Conservation (phyloP, 2,797 vertebrate genomes). For the Galagoides demidoff region DNA sequence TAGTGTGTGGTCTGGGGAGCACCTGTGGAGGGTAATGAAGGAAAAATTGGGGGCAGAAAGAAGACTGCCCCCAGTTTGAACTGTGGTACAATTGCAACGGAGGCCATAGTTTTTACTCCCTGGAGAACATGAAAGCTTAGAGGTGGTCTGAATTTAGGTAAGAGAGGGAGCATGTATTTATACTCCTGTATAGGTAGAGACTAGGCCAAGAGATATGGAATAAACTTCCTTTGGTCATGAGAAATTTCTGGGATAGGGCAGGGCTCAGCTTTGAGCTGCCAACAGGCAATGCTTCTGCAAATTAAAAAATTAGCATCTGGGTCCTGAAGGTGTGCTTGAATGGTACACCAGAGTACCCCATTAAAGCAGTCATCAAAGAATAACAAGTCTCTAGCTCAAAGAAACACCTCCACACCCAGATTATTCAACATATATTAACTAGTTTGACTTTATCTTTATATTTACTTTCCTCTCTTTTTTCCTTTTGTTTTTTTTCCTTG, state of each 20-base stretch:
- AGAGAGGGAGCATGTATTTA: background rate
- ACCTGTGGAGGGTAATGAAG: fast-evolving
- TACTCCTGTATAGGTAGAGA: too few species aligned
- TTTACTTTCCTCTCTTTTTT: background rate
- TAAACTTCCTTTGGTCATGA: background rate
- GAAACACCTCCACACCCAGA: background rate
- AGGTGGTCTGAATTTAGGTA: background rate
- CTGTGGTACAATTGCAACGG: background rate
- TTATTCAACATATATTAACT: background rate
- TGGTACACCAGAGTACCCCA: background rate
- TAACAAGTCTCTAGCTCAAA: background rate
- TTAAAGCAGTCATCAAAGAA: too few species aligned
- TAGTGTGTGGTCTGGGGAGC: background rate
- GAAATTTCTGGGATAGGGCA: background rate
- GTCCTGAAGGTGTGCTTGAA: background rate
- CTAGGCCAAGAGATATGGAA: background rate
- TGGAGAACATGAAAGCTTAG: background rate
- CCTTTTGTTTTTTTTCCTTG: background rate
- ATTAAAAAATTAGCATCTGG: background rate
- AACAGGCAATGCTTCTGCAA: background rate
- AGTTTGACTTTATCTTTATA: background rate
- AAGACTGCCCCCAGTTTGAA: background rate
- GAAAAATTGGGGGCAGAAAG: background rate
- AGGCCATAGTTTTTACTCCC: background rate
- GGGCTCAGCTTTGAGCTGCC: background rate